Conservation (phyloP, 2,797 vertebrate species). For the Channallabes apus region DNA sequence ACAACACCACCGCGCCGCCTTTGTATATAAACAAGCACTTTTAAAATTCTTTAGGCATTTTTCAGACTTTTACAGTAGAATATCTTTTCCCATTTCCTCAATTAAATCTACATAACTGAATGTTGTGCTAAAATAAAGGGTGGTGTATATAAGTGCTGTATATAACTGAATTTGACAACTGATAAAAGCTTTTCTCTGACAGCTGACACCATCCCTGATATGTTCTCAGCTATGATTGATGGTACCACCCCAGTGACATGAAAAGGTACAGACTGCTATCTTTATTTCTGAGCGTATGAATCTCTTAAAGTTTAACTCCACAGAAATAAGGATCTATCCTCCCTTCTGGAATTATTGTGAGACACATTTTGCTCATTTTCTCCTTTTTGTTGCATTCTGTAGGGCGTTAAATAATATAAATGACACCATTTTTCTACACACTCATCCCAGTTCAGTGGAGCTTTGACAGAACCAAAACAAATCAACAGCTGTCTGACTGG, state of each 20-base stretch:
- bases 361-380: constrained; percentile 3
- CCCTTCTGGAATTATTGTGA: constrained; percentile 1
- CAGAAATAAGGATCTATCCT: neutral
- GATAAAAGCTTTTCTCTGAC: neutral
- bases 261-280: neutral
- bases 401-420: constrained; percentile 31
- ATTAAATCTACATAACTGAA: neutral
- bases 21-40: no score
- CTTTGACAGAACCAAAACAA: constrained; percentile 52
- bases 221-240: neutral
- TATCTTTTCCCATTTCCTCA: no score
- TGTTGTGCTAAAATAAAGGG: neutral
- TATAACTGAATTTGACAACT: no score
- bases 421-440: constrained; percentile 34
- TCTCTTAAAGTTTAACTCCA: neutral
- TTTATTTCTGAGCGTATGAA: neutral
- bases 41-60: no score
- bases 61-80: no score
- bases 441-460: neutral
- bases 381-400: constrained; percentile 4
- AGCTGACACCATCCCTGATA: neutral
- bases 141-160: no score
- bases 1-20: no score
- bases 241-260: neutral
- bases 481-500: constrained; percentile 45